Conservation (phyloP, 2,797 vertebrate species). For the Ctenosaura bakeri region DNA sequence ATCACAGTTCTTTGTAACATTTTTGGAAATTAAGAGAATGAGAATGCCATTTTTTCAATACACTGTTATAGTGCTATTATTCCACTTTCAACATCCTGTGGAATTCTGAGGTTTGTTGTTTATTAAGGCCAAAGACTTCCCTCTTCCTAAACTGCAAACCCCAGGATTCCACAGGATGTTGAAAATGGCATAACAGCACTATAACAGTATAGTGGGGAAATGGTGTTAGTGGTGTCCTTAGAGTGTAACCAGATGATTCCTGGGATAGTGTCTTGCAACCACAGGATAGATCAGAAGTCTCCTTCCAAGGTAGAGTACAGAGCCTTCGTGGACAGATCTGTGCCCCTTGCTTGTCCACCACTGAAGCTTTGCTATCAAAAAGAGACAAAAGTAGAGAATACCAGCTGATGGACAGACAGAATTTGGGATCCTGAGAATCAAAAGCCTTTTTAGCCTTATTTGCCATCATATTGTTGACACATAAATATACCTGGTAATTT, state of each 20-base stretch:
- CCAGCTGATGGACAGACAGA: background rate
- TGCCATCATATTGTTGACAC: background rate
- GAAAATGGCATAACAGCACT: too few species aligned
- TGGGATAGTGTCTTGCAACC: background rate
- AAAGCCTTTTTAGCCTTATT: background rate
- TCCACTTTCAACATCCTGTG: too few species aligned
- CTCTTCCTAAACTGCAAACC: too few species aligned
- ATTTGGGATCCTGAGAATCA: background rate
- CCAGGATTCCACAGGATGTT: too few species aligned
- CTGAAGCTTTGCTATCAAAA: background rate
- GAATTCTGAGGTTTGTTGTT: too few species aligned
- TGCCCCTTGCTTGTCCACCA: background rate
- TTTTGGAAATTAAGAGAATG: rapidly evolving
- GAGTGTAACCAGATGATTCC: background rate
- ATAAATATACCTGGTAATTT: background rate
- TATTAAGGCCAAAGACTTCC: too few species aligned
- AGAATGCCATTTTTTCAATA: background rate
- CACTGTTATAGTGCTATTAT: too few species aligned
- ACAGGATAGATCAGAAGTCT: background rate
- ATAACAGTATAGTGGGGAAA: too few species aligned
- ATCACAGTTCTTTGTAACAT: background rate
- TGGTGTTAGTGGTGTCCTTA: background rate
- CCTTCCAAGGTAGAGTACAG: background rate
- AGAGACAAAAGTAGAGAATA: background rate
- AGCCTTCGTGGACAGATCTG: background rate